phyloP scores from a whole-genome alignment of 1,140 invertebrate species.

The Oncopodura yosiiana region DNA sequence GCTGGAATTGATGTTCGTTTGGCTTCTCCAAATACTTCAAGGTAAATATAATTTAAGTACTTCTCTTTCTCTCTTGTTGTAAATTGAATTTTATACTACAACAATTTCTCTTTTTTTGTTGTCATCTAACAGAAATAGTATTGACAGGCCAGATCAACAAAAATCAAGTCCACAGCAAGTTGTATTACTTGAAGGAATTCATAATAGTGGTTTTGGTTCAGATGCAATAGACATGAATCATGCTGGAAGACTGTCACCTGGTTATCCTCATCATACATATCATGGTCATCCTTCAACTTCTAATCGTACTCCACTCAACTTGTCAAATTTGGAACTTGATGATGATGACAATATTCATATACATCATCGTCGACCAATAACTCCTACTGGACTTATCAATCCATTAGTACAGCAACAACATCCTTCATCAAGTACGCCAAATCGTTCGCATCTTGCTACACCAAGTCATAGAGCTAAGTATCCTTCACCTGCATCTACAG shows the following conservation, averaged over 20 bases:
- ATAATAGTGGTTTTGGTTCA: slow-evolving; percentile 31
- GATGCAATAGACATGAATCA: slow-evolving; percentile 11
- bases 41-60: slow-evolving; percentile 1
- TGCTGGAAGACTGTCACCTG: slow-evolving; percentile 37
- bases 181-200: slow-evolving; percentile 24
- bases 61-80: slow-evolving; percentile 2
- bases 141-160: slow-evolving; percentile 4
- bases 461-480: slow-evolving; percentile 19
- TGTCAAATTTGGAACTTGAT: slow-evolving; percentile 49
- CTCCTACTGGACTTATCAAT: slow-evolving; percentile 34
- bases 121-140: background rate
- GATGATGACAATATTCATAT: slow-evolving; percentile 50
- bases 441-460: slow-evolving; percentile 15
- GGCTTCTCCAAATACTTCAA: slow-evolving; percentile 45
- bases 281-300: too few relatives aligned
- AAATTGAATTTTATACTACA: background rate
- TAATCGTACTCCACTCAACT: slow-evolving; percentile 59
- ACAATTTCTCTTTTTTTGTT: background rate
- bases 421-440: slow-evolving; percentile 17
- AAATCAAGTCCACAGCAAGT: slow-evolving; percentile 23
- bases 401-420: slow-evolving; percentile 6
- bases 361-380: slow-evolving; percentile 56
- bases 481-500: slow-evolving; percentile 12
- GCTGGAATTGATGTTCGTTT: slow-evolving; percentile 78
- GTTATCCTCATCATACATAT: slow-evolving; percentile 78